Percentiles rank a stretch among this genome's conserved stretches.
Evolutionary conservation across 2,888 invertebrate species (phyloP).

Genomic region (Synergus laeviventris): DNA sequence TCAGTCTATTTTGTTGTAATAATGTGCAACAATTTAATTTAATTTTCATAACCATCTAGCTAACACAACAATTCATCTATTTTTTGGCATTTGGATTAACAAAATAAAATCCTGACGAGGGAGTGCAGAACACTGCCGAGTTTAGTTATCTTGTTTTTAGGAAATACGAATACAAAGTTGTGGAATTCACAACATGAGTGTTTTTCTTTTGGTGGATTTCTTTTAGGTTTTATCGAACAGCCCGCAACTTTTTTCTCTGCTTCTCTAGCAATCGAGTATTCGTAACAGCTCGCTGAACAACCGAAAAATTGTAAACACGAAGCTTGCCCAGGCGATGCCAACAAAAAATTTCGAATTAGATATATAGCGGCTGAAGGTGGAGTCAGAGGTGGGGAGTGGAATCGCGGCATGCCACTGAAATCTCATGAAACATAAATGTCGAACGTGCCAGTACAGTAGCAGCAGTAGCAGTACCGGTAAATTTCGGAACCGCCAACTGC

Average conservation of each 20-base stretch:
- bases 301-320: slow-evolving; percentile 38
- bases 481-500: slow-evolving; percentile 55
- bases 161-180: neutral
- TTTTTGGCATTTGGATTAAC: neutral
- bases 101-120: neutral
- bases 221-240: slow-evolving; percentile 25
- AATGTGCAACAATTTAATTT: neutral
- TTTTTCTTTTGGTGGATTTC: neutral
- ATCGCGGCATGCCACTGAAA: slow-evolving; percentile 54
- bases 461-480: slow-evolving; percentile 49
- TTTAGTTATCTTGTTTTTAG: neutral
- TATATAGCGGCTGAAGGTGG: neutral
- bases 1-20: neutral
- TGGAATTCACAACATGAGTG: slow-evolving; percentile 7
- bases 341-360: slow-evolving; percentile 18
- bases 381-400: neutral
- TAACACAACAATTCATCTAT: neutral
- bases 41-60: neutral
- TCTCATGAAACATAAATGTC: slow-evolving; percentile 57
- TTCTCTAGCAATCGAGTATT: slow-evolving; percentile 41
- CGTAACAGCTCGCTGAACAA: slow-evolving; percentile 37
- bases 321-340: slow-evolving; percentile 18
- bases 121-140: too few relatives aligned
- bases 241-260: slow-evolving; percentile 34
- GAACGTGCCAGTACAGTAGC: slow-evolving; percentile 53